A percentile compares a stretch with the other conserved stretches of the same genome.
Evolutionary conservation across 2,113 vertebrate genomes (phyloP).

Genomic region (Ramphastos sulfuratus): DNA sequence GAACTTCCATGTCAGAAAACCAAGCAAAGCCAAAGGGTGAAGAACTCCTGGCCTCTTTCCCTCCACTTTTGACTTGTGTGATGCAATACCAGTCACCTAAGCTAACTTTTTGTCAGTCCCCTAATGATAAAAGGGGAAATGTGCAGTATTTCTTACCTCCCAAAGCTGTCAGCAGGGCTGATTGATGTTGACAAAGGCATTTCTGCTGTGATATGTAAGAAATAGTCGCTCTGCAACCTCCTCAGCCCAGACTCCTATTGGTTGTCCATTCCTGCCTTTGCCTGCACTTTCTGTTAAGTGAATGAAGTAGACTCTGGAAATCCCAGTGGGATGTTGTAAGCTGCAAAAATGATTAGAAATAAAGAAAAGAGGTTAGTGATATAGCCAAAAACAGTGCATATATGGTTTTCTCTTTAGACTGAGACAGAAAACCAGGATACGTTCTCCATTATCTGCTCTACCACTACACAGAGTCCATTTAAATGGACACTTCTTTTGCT

Average conservation of each 20-base stretch:
- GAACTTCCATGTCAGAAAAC: neutral
- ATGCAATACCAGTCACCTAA: neutral
- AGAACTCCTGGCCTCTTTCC: neutral
- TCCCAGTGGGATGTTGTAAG: neutral
- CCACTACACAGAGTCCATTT: neutral
- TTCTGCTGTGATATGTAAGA: neutral
- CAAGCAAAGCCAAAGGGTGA: neutral
- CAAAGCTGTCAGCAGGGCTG: neutral
- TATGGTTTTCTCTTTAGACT: neutral
- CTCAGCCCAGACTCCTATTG: neutral
- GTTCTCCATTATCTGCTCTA: neutral
- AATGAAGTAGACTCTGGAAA: neutral
- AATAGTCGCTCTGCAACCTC: neutral
- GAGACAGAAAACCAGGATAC: neutral
- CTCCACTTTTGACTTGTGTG: neutral
- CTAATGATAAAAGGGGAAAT: neutral
- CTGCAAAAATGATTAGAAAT: slow-evolving; percentile 8
- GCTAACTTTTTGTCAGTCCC: neutral
- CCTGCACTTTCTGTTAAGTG: neutral
- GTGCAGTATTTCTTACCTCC: neutral
- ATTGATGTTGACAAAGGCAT: neutral
- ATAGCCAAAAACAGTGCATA: neutral
- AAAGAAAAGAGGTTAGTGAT: neutral
- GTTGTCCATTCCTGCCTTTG: neutral
- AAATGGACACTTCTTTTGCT: neutral